Evolutionary conservation across 2,113 vertebrate species (phyloP), one percentile per base, ranked within the genome.

Genomic region (Chascanopsetta lugubris): DNA sequence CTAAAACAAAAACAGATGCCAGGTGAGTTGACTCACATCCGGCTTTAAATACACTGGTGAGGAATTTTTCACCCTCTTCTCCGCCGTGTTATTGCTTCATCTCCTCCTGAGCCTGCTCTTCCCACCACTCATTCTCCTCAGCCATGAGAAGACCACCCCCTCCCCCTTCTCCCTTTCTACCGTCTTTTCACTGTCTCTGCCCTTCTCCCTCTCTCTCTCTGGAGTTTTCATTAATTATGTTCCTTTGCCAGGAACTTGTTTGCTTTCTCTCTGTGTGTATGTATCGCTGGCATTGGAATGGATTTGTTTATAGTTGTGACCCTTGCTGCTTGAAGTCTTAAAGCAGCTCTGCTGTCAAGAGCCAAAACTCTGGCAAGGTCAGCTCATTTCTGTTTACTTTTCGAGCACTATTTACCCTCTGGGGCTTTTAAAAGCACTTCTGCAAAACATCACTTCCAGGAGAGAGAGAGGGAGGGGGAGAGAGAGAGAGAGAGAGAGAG

Each of bases 341-440:
- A 94, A 95, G 94, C 91, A 93, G 92, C 91, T 93, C 93, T 89
- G 91, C 92, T 95, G 94, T 96, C 94, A 94, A 91, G 92, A 94
- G 91, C 92, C 90, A 92, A 93, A 90, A 88, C 93, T 95, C 93
- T 94, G 93, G 94, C 94, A 95, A 95, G 94, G 92, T 95, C 94
- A 95, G 93, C 91, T 91, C 93, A 93, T 95, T 93, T 93, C 91
- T 95, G 92, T 96, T 95, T 96, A 95, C 94, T 95, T 93, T 96
- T 92, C 89, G 82, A 95, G 91, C 93, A 92, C 90, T 94, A 93
- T 95, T 95, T 95, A 95, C 91, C 94, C 93, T 94, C 90, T 94
- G 91, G 92, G 93, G 87, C 90, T 95, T 95, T 95, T 94, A 89
- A 94, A 94, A 94, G 91, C 91, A 94, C 91, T 94, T 94, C 92